These are phyloP conservation scores for Drosophila melanocephala DNA, from an alignment of 2,888 invertebrate species.

Conservation along the genomic window DNA sequence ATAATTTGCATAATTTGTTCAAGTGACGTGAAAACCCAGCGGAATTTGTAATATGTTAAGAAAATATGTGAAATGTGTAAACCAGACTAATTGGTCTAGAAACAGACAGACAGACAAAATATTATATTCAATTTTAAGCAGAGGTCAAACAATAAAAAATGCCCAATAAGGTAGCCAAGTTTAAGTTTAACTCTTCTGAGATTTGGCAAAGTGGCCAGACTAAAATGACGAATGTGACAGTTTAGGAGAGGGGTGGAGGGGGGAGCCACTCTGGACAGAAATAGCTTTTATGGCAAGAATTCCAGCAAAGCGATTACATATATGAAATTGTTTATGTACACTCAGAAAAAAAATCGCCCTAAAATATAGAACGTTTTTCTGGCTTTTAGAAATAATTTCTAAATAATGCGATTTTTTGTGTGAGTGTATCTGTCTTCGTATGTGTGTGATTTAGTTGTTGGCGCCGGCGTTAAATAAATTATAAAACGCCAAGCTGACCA, in stretches of 20 bases:
- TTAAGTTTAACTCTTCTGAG: not conserved
- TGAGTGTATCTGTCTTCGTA: not conserved
- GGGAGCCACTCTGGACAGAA: not conserved
- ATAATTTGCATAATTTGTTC: slow-evolving; percentile 53
- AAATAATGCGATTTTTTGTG: not conserved
- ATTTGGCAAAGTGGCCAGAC: not conserved
- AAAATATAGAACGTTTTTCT: not conserved
- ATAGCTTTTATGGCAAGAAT: slow-evolving; percentile 18
- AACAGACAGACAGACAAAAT: not conserved
- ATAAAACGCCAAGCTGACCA: slow-evolving; percentile 29
- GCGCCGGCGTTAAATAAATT: slow-evolving; percentile 37
- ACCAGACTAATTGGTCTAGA: not conserved
- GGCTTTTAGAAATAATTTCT: not conserved
- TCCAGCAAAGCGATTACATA: not conserved
- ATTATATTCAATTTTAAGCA: not conserved
- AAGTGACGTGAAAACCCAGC: slow-evolving; percentile 25
- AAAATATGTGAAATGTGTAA: not conserved
- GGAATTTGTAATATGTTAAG: slow-evolving; percentile 10
- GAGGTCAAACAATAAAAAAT: not conserved
- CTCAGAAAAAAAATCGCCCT: not conserved
- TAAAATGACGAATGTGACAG: not conserved
- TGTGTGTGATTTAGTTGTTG: not conserved
- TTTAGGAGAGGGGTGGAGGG: not conserved
- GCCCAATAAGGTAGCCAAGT: not conserved
- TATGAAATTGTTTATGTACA: not conserved